Base-by-base conservation (phyloP, 2,797 vertebrate genomes). In the Acrocephalus scirpaceus region DNA sequence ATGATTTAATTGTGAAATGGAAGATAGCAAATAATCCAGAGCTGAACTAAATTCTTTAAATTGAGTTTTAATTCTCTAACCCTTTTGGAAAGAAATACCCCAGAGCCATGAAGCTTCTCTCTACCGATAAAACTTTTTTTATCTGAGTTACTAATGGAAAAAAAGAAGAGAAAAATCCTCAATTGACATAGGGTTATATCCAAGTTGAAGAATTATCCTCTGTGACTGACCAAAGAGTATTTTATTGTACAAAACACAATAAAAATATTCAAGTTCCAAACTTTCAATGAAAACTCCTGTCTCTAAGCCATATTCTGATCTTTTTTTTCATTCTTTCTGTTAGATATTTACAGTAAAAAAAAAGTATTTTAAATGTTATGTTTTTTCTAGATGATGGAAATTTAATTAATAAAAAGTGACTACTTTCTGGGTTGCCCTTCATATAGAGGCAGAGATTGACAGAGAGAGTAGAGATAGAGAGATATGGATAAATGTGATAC, bases 1-100 rank as follows among this genome's bases (percentile, higher is more conserved):
- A 76, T 89, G 81, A 92, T 92, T 95, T 95, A 87, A 91, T 64
- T 93, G 12, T 74, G 64, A 74, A 54, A 60, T 84, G 32, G 64
- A 95, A 96, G 89, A 84, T 2, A 77, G 15, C 61, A 75, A 92
- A 81, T 67, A 97, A 91, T 67, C 62, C 54, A 57, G 64, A 66
- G 11, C 11, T 53, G 5, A 86, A 81, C 5, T 61, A 16, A 72
- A 74, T 81, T 80, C 53, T 74, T 86, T 77, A 81, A 86, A 69
- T 5, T 71, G 7, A 56, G 6, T 58, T 95, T 29, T 85, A 45
- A 61, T 78, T 93, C 23, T 47, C 22, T 56, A 64, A 69, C 6
- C 70, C 13, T 53, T 66, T 44, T 7, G 25, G 20, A 58, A 77
- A 27, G 47, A 94, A 83, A 78, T 21, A 7, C 6, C 40, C 40